A percentile compares a stretch with the other conserved stretches of the same genome.
These are phyloP conservation scores for Struthio camelus DNA, from an alignment of 2,113 vertebrate species.

Conservation along the genomic window DNA sequence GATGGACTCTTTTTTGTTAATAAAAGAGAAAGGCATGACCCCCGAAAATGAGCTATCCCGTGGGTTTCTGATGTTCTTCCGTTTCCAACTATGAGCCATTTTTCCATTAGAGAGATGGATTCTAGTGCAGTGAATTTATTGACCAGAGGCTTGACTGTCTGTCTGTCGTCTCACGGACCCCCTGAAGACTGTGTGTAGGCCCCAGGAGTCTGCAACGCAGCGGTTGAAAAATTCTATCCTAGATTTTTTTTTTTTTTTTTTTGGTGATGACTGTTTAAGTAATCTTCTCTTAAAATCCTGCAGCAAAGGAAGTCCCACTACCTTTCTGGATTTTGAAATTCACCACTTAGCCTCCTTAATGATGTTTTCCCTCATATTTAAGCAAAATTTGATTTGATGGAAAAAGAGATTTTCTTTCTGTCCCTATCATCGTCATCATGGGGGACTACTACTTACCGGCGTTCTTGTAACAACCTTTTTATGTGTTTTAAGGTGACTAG, in stretches of 20 bases:
- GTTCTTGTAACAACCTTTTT: not conserved
- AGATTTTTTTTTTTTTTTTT: not conserved
- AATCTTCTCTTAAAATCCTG: not conserved
- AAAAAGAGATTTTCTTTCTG: not conserved
- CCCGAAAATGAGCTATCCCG: not conserved
- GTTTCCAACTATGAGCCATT: not conserved
- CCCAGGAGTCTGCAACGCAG: not conserved
- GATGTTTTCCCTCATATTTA: not conserved
- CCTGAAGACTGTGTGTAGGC: not conserved
- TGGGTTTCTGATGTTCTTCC: not conserved
- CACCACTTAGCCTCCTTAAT: not conserved
- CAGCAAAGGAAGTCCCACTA: not conserved
- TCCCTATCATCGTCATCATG: not conserved
- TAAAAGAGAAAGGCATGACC: not conserved
- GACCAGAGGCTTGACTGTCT: not conserved
- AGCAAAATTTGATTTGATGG: not conserved
- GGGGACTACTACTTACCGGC: not conserved
- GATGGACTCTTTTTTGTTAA: not conserved
- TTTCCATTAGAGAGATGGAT: not conserved
- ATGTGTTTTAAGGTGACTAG: fast-evolving
- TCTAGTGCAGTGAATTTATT: not conserved
- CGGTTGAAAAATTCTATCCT: not conserved
- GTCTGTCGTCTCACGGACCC: not conserved
- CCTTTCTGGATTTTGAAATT: not conserved
- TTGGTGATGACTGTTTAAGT: not conserved